Conservation (phyloP, 35 echinoderm and acorn worm genomes). For the Stichopus chloronotus region DNA sequence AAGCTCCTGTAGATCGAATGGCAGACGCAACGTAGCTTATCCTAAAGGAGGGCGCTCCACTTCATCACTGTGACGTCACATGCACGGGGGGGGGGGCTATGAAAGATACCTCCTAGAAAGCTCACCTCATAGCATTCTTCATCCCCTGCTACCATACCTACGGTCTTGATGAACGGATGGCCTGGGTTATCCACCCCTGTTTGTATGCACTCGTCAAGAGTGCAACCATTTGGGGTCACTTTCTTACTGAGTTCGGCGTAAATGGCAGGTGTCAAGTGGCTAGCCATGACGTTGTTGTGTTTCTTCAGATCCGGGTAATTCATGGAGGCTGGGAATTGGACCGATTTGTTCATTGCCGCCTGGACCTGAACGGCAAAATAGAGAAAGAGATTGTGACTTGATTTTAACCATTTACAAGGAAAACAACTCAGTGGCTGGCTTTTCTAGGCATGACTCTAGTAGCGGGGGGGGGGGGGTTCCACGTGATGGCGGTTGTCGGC, state of each 20-base stretch:
- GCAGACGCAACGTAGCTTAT: too few relatives aligned
- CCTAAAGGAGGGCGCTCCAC: too few relatives aligned
- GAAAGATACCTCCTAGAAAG: too few relatives aligned
- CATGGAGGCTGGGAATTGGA: constrained; percentile 74
- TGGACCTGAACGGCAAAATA: constrained; percentile 6
- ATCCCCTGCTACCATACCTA: constrained; percentile 95
- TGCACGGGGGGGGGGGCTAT: too few relatives aligned
- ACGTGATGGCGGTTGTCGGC: too few relatives aligned
- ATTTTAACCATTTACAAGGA: constrained; percentile 8
- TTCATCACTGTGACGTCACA: too few relatives aligned
- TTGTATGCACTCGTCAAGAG: constrained; percentile 90
- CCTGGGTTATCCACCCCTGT: constrained; percentile 99
- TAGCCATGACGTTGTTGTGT: constrained; percentile 97
- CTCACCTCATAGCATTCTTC: constrained; percentile 95
- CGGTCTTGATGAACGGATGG: constrained; percentile 99
- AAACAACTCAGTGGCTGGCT: neutral
- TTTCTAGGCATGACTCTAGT: too few relatives aligned
- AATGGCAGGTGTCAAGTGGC: constrained; percentile 80
- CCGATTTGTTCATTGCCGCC: neutral
- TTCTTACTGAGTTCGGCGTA: constrained; percentile 74
- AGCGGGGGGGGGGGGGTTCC: too few relatives aligned
- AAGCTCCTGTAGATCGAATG: too few relatives aligned
- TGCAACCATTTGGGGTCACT: constrained; percentile 83
- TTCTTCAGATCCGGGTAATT: constrained; percentile 90
- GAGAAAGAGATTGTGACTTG: neutral